A percentile compares a stretch with the other conserved stretches of the same genome.
phyloP scores from a whole-genome alignment of 2,113 vertebrate genomes.

The Electrona antarctica region DNA sequence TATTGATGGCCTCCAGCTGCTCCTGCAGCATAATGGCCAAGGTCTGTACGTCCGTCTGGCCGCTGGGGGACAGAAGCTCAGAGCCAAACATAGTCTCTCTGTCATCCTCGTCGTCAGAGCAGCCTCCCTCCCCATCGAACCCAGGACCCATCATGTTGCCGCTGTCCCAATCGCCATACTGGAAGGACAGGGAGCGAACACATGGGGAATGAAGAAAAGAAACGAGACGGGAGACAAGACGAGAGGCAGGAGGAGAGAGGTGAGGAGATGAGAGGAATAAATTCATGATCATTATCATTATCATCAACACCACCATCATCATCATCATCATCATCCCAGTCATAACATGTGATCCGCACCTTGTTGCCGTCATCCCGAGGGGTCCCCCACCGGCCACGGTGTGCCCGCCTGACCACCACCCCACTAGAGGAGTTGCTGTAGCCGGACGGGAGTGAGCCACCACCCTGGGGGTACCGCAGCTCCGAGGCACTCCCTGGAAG shows the following conservation, averaged over 20 bases:
- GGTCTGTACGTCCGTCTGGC: conserved; percentile 93
- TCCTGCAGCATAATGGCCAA: conserved; percentile 94
- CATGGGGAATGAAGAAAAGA: neutral
- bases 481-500: conserved; percentile 91
- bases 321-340: too few species aligned
- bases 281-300: neutral
- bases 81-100: conserved; percentile 87
- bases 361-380: conserved; percentile 84
- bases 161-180: conserved; percentile 88
- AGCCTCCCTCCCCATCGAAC: conserved; percentile 83
- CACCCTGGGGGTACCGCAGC: conserved; percentile 88
- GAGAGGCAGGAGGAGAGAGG: neutral
- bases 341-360: conserved; percentile 64
- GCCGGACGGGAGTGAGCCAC: conserved; percentile 81
- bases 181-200: neutral
- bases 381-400: conserved; percentile 85
- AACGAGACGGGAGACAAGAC: neutral
- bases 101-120: conserved; percentile 89
- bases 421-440: conserved; percentile 83
- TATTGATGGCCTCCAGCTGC: conserved; percentile 93
- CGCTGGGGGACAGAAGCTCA: conserved; percentile 89
- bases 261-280: neutral
- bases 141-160: conserved; percentile 78
- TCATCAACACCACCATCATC: too few species aligned
- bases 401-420: conserved; percentile 82